Base-by-base conservation (phyloP, 2,888 invertebrate genomes). In the Campoletis raptor region DNA sequence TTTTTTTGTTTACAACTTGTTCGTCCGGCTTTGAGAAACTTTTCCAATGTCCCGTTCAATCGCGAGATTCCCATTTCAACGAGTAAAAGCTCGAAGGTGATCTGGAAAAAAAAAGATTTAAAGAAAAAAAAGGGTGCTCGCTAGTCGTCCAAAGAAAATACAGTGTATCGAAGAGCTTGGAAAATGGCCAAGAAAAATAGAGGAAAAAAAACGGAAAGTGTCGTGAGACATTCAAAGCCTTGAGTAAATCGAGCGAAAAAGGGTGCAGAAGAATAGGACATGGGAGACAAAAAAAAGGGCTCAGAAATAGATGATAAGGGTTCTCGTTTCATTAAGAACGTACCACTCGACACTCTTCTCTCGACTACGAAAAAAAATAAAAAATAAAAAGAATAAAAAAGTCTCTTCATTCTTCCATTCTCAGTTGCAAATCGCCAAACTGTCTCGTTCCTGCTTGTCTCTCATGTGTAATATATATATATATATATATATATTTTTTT, bases 341-440 rank as follows among this genome's bases (percentile, higher is more conserved):
- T 69, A 24, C 42, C 42, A 69, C 69, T 69, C 69, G 69, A 37
- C 24, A 69, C 69, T 73, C 52, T 54, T 73, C 37, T 54, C 73
- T 36, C 15, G 69, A 4, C 24, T 69, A 12, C 21, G 5, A 24
- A 15, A 61, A 54, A 54, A 57, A 61, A 54, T 21, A 57, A 57
- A 57, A 57, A 15, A 48, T 2, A 30, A 30, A 3, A 18, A 48
- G 18, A 48, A 12, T 10, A 48, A 48, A 48, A 48, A 48, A 48
- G 18, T 61, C 6, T 30, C 30, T 18, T 61, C 12, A 30, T 12
- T 48, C 48, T 18, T 18, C n/a, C 48, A 18, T n/a, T 45, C 45
- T 45, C 24, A 54, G 54, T 21, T 24, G 3, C 24, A 12, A 57
- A 57, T 57, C 57, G 24, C 10, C 57, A 57, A 57, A 57, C 24